Base-by-base conservation (phyloP, 2,888 invertebrate genomes). In the Lampropteryx suffumata region DNA sequence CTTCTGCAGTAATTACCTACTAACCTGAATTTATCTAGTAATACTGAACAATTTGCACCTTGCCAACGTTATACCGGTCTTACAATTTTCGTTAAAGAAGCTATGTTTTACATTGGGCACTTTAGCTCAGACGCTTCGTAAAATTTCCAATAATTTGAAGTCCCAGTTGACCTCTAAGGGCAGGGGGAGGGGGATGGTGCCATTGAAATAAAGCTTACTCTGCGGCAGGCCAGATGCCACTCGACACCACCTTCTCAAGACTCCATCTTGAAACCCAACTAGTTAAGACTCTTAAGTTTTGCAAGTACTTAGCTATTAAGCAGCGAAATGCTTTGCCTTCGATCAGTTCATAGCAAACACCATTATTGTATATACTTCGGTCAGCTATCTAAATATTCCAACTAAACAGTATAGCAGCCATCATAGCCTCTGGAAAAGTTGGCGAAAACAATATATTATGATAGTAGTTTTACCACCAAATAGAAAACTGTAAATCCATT, bases 161-260 rank as follows among this genome's bases (percentile, higher is more conserved):
- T 70, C 62, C 40, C 57, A 57, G 52, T 64, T 63, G 69, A 73
- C 73, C 72, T 73, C 63, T 61, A 59, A 43, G 40, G 28, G 40
- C 6, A 29, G 48, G 30, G 42, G 34, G 30, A 13, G 34, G 42
- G 48, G 49, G 60, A 36, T 24, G 59, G 42, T 54, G 66, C 76
- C 69, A 70, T 78, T 79, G 75, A 83, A 76, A 81, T 79, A 80
- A 75, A 72, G 83, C 79, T 82, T 77, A 81, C 76, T 54, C 47
- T 57, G 67, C 60, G 68, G 61, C 37, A 17, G 8, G 59, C 59
- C 63, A 57, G 60, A 63, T 57, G 66, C 63, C 66, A 67, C 81
- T 83, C 60, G 64, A 75, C 65, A 57, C 67, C 67, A 70, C 76
- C 33, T 33, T 42, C 79, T 75, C 70, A 65, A 62, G 57, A 49